Conservation (phyloP, 2,888 invertebrate species). For the Orchestes rusci region DNA sequence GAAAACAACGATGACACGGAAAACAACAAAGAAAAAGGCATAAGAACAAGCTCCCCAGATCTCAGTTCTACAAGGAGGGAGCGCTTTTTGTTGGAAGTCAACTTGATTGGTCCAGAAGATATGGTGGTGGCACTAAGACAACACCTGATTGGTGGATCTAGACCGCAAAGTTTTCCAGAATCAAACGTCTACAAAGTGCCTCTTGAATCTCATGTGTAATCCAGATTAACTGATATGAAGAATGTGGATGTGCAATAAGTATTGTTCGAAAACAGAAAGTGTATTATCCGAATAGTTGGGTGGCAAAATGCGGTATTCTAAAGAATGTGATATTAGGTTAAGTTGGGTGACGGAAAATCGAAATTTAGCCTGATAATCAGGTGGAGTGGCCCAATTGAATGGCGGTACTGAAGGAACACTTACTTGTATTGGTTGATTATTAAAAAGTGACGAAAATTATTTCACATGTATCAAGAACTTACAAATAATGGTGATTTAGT, state of each 20-base stretch:
- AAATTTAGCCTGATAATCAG: neutral
- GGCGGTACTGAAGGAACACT: neutral
- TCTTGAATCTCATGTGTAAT: slow-evolving; percentile 53
- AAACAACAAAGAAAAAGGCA: slow-evolving; percentile 47
- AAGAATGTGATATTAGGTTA: slow-evolving; percentile 27
- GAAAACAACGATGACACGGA: slow-evolving; percentile 40
- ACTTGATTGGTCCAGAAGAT: slow-evolving; percentile 47
- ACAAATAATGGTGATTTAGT: no score
- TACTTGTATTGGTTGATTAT: neutral
- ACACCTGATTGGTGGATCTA: slow-evolving; percentile 46
- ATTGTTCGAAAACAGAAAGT: slow-evolving; percentile 8
- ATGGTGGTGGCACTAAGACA: slow-evolving; percentile 46
- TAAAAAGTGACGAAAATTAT: neutral
- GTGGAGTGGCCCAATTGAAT: no score
- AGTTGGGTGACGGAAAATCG: slow-evolving; percentile 18
- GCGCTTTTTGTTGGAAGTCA: slow-evolving; percentile 48
- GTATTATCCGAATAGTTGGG: slow-evolving; percentile 11
- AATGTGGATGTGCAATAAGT: slow-evolving; percentile 16
- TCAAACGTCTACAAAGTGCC: slow-evolving; percentile 50
- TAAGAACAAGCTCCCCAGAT: slow-evolving; percentile 57
- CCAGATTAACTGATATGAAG: neutral
- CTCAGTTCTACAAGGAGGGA: slow-evolving; percentile 45
- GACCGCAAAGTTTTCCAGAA: slow-evolving; percentile 50
- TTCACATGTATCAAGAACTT: no score
- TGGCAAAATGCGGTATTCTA: slow-evolving; percentile 23